Evolutionary conservation across 2,797 vertebrate genomes (phyloP).

Genomic region (Pangasius larnaudii): DNA sequence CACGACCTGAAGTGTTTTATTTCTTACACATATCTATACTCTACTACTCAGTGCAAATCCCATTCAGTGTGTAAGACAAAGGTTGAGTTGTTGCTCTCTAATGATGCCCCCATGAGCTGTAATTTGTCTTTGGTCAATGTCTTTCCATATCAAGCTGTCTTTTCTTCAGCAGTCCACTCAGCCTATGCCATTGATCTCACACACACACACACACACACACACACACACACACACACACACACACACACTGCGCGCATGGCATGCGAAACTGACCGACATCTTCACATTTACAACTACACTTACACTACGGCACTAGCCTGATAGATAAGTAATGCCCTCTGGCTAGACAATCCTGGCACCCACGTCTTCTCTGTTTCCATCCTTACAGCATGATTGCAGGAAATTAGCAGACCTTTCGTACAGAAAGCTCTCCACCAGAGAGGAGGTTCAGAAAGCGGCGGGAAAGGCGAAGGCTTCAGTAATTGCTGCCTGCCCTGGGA

Average conservation of each 20-base stretch:
- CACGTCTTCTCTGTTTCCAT: constrained; percentile 52
- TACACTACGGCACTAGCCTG: constrained; percentile 25
- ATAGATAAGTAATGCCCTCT: constrained; percentile 32
- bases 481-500: constrained; percentile 86
- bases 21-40: not conserved
- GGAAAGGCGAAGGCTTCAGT: constrained; percentile 80
- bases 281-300: constrained; percentile 14
- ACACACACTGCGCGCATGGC: not conserved
- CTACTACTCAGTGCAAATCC: not conserved
- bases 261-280: constrained; percentile 29
- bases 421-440: constrained; percentile 78
- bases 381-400: constrained; percentile 74
- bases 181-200: constrained; percentile 8
- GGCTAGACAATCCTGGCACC: constrained; percentile 40
- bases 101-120: not conserved
- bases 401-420: constrained; percentile 86
- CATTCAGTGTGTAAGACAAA: constrained; percentile 5
- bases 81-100: not conserved
- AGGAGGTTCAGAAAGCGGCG: constrained; percentile 66
- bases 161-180: not conserved
- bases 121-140: constrained; percentile 1
- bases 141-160: constrained; percentile 7
- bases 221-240: not conserved
- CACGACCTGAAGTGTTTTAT: not conserved
- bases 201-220: not conserved